Evolutionary conservation across 2,888 invertebrate species (phyloP).

Genomic region (Lamellibrachia columna): DNA sequence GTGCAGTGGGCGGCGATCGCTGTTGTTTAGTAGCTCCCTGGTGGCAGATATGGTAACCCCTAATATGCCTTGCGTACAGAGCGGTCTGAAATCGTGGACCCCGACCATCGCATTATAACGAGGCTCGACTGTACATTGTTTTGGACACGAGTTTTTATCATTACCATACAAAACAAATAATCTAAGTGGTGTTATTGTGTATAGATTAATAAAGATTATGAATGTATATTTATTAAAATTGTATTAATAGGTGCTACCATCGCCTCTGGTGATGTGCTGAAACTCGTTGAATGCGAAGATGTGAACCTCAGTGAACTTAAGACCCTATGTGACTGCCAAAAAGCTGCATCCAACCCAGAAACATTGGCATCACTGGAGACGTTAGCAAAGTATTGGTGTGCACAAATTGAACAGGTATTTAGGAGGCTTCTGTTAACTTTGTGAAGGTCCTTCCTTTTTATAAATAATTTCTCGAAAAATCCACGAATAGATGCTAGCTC

Average conservation of each 20-base stretch:
- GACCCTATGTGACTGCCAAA: slow-evolving; percentile 72
- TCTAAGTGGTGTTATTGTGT: not conserved
- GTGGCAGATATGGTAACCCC: too few relatives aligned
- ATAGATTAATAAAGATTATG: not conserved
- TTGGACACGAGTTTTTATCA: too few relatives aligned
- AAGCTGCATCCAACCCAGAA: slow-evolving; percentile 70
- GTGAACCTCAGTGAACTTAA: slow-evolving; percentile 54
- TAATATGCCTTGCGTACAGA: too few relatives aligned
- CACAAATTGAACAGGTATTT: slow-evolving; percentile 59
- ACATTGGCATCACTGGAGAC: slow-evolving; percentile 69
- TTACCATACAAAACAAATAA: not conserved
- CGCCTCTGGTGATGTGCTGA: slow-evolving; percentile 52
- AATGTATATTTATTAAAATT: not conserved
- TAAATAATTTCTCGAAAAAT: too few relatives aligned
- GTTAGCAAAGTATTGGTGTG: slow-evolving; percentile 55
- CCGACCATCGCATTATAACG: too few relatives aligned
- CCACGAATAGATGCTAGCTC: too few relatives aligned
- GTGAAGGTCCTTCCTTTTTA: not conserved
- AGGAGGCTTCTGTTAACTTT: not conserved
- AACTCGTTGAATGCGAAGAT: slow-evolving; percentile 46
- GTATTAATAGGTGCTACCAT: slow-evolving; percentile 50
- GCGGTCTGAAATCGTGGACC: too few relatives aligned
- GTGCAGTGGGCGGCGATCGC: too few relatives aligned
- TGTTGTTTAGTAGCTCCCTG: too few relatives aligned
- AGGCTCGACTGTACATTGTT: too few relatives aligned